A percentile compares a stretch with the other conserved stretches of the same genome.
Evolutionary conservation across 1,140 invertebrate species (phyloP).

Genomic region (Drosophila carrolli): DNA sequence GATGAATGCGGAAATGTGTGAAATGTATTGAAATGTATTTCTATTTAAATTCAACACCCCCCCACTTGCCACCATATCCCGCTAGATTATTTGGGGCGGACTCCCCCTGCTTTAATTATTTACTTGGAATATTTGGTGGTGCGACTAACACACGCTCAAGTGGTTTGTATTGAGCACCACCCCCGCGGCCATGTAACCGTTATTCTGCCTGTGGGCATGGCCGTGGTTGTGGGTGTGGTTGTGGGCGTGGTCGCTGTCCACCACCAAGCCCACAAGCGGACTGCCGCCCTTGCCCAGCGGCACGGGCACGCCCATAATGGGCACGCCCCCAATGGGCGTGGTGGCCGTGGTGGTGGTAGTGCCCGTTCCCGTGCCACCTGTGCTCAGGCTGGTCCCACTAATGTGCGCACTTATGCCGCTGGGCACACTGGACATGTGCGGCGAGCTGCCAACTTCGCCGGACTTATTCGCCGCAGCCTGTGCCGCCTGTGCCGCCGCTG

Average conservation of each 20-base stretch:
- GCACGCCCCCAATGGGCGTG: slow-evolving; percentile 69
- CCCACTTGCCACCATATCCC: not conserved
- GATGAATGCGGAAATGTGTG: not conserved
- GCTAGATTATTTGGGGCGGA: not conserved
- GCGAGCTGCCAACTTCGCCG: slow-evolving; percentile 4
- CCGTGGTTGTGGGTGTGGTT: slow-evolving; percentile 51
- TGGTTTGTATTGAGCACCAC: slow-evolving; percentile 82
- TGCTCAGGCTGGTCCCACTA: slow-evolving; percentile 80
- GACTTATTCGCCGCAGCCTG: not conserved
- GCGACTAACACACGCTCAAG: slow-evolving; percentile 79
- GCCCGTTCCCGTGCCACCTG: slow-evolving; percentile 60
- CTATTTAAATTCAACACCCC: not conserved
- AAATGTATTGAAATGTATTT: not conserved
- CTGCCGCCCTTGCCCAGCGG: slow-evolving; percentile 54
- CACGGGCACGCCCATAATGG: slow-evolving; percentile 34
- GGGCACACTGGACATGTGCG: slow-evolving; percentile 78
- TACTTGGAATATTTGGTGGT: not conserved
- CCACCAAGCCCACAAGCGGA: slow-evolving; percentile 58
- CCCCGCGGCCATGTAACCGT: slow-evolving; percentile 77
- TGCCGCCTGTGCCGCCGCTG: slow-evolving; percentile 23
- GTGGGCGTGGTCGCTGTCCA: slow-evolving; percentile 46
- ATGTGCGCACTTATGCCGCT: slow-evolving; percentile 82
- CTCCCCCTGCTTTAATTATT: not conserved
- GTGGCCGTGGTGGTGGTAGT: slow-evolving; percentile 75
- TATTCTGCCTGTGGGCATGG: slow-evolving; percentile 53